Conservation (phyloP, 2,797 vertebrate genomes). For the Cossypha heuglini region DNA sequence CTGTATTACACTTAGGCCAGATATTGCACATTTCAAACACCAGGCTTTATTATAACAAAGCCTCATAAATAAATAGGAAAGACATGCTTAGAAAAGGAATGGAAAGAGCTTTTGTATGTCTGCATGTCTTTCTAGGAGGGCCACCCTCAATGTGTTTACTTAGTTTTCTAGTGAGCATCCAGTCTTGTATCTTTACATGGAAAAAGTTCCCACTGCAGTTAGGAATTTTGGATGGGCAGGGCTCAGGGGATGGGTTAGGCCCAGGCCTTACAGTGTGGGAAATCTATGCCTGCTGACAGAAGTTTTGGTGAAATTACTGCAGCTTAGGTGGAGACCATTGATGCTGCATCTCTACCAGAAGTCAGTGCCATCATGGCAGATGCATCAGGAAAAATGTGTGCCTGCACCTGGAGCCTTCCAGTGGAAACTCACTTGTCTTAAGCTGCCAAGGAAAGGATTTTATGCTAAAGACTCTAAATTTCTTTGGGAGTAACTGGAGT, state of each 20-base stretch:
- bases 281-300: neutral
- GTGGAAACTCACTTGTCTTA: neutral
- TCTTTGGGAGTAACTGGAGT: neutral
- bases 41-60: neutral
- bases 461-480: neutral
- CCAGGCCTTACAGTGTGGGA: neutral
- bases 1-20: neutral
- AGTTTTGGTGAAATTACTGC: neutral
- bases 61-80: neutral
- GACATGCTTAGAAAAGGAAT: neutral
- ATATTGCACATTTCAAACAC: neutral
- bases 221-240: neutral
- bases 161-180: neutral
- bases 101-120: neutral
- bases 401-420: neutral
- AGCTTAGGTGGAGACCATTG: neutral
- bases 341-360: neutral
- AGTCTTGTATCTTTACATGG: neutral
- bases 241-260: neutral
- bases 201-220: neutral
- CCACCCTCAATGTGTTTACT: slow-evolving; percentile 19
- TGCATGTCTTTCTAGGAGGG: neutral
- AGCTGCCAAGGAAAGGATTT: neutral
- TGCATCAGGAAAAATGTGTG: neutral
- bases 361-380: neutral